Evolutionary conservation across 1,140 invertebrate genomes (phyloP).

Genomic region (Apis florea): DNA sequence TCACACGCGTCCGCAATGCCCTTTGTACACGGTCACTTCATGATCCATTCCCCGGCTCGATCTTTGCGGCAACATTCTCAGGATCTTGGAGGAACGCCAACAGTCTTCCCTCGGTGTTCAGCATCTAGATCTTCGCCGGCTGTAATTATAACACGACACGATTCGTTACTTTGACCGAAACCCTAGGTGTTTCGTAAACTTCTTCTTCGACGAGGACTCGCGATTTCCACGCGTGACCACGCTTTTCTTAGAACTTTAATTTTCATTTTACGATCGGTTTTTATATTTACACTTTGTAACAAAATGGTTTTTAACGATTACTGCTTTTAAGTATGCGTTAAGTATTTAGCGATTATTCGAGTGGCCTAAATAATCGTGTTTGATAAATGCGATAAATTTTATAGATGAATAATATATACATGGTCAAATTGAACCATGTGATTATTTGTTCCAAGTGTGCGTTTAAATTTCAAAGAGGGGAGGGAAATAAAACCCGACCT

Average conservation of each 20-base stretch:
- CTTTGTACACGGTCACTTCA: conserved; percentile 69
- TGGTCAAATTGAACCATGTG: no score
- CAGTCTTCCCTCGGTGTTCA: conserved; percentile 9
- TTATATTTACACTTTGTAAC: no score
- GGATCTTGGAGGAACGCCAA: conserved; percentile 52
- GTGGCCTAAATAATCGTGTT: neutral
- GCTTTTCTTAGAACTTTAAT: conserved; percentile 18
- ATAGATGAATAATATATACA: no score
- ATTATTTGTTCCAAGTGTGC: no score
- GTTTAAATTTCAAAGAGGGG: neutral
- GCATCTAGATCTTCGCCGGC: conserved; percentile 30
- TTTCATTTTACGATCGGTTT: neutral
- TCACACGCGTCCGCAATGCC: conserved; percentile 52
- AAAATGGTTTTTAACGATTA: neutral
- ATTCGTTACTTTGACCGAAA: conserved; percentile 53
- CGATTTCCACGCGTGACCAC: conserved; percentile 15
- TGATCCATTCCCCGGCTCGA: conserved; percentile 56
- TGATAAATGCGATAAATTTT: no score
- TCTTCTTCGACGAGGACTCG: neutral
- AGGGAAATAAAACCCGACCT: neutral
- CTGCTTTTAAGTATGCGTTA: no score
- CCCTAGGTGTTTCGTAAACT: conserved; percentile 11
- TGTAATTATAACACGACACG: conserved; percentile 53
- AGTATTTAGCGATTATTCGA: no score
- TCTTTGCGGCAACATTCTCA: conserved; percentile 46